phyloP scores from a whole-genome alignment of 1,140 invertebrate genomes.

The Vanessa atalanta region DNA sequence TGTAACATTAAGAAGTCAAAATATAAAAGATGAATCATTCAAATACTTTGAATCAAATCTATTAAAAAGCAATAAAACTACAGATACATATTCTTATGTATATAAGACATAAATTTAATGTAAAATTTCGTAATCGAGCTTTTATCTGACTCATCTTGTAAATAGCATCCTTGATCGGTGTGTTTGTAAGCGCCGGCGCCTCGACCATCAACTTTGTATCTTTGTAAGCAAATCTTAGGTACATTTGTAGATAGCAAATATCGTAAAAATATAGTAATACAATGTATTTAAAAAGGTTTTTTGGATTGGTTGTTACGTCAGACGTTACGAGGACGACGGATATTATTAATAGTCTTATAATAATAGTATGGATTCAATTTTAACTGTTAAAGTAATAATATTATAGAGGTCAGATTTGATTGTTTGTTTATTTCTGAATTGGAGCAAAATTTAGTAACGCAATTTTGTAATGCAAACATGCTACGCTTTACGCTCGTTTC shows the following conservation, averaged over 20 bases:
- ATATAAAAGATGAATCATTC: neutral
- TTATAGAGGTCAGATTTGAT: too few species aligned
- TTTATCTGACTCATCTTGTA: conserved; percentile 10
- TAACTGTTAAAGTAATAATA: too few species aligned
- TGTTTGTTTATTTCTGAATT: too few species aligned
- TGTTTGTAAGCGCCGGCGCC: conserved; percentile 12
- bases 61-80: conserved; percentile 9
- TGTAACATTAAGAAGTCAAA: too few species aligned
- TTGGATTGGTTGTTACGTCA: too few species aligned
- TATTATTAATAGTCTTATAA: too few species aligned
- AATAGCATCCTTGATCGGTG: neutral
- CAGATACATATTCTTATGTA: neutral
- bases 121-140: conserved; percentile 7
- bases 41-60: neutral
- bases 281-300: neutral
- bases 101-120: conserved; percentile 1
- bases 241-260: neutral
- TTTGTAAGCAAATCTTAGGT: conserved; percentile 6
- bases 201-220: conserved; percentile 15
- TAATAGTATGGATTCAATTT: too few species aligned
- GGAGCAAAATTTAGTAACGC: too few species aligned
- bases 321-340: too few species aligned
- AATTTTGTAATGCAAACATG: too few species aligned
- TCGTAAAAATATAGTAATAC: neutral
- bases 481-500: too few species aligned